These are phyloP conservation scores for Sphenodon punctatus DNA, from an alignment of 2,797 vertebrate genomes.

Conservation along the genomic window DNA sequence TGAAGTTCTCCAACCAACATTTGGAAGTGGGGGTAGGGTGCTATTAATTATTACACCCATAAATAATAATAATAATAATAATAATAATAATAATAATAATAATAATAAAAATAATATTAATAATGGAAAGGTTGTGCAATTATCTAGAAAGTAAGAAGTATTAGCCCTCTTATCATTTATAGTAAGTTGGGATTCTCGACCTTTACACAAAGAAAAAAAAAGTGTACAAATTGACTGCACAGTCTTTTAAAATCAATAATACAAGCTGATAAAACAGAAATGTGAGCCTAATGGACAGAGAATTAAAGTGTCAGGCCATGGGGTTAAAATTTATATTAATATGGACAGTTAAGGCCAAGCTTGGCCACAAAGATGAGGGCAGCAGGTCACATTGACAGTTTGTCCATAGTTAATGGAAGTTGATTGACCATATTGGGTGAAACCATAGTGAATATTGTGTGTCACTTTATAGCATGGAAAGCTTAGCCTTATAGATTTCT, in stretches of 20 bases:
- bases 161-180: too few species aligned
- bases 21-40: too few species aligned
- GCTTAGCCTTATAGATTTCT: too few species aligned
- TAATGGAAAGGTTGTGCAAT: too few species aligned
- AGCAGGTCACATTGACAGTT: conserved; percentile 78
- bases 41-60: too few species aligned
- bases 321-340: conserved; percentile 88
- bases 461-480: conserved; percentile 76
- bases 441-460: conserved; percentile 81
- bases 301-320: conserved; percentile 80
- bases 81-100: too few species aligned
- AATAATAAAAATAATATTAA: too few species aligned
- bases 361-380: conserved; percentile 72
- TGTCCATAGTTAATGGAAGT: conserved; percentile 85
- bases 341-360: conserved; percentile 76
- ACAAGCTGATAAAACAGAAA: conserved; percentile 85
- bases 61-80: too few species aligned
- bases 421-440: conserved; percentile 82
- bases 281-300: conserved; percentile 89
- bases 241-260: conserved; percentile 81
- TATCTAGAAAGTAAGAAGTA: too few species aligned
- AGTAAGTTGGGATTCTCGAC: too few species aligned
- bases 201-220: too few species aligned
- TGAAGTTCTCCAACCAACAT: too few species aligned
- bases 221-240: conserved; percentile 68